Conservation (phyloP, 2,113 vertebrate species). For the Choloepus hoffmanni region DNA sequence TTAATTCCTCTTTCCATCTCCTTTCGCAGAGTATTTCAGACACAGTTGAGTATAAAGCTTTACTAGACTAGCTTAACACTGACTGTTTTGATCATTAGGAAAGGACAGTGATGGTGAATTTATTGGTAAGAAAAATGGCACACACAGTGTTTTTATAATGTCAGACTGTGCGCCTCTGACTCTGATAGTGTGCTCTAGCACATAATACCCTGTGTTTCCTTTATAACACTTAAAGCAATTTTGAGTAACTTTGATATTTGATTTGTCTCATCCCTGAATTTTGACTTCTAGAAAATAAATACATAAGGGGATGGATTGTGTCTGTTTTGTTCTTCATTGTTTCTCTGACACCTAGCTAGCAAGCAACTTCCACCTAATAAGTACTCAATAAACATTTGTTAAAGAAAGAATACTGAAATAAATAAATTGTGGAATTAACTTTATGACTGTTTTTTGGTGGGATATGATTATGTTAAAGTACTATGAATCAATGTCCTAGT, state of each 20-base stretch:
- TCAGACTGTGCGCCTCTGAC: fast-evolving
- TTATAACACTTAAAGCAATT: neutral
- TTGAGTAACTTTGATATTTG: neutral
- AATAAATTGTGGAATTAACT: neutral
- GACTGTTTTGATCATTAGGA: neutral
- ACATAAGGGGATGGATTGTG: neutral
- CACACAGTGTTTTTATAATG: neutral
- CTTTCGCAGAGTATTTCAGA: neutral
- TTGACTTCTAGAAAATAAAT: neutral
- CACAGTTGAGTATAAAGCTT: neutral
- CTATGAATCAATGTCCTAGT: neutral
- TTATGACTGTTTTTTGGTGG: neutral
- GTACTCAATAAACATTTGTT: neutral
- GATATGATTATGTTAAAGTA: neutral
- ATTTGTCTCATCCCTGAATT: neutral
- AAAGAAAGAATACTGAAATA: slow-evolving; percentile 6
- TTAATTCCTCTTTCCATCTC: neutral
- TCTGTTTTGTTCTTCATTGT: neutral
- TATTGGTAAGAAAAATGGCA: neutral
- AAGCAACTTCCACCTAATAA: neutral
- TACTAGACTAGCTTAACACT: neutral
- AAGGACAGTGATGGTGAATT: neutral
- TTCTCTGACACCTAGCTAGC: neutral
- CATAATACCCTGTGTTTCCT: neutral
- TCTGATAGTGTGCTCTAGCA: neutral